Evolutionary conservation across 64 coral and sea anemone species (phyloP).

Genomic region (Acropora tenuis): DNA sequence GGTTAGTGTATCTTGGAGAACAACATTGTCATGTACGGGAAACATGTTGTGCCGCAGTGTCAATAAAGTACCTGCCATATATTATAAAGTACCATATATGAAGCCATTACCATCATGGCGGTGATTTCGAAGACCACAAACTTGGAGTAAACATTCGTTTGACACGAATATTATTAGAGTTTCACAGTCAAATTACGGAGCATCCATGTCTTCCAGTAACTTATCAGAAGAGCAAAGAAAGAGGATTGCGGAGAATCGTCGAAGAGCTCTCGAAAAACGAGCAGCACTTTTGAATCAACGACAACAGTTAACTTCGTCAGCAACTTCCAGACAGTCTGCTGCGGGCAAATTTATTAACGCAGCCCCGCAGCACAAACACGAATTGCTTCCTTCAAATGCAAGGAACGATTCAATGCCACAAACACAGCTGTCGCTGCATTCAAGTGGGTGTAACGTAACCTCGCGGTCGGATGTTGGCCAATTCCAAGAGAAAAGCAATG

Average conservation of each 20-base stretch:
- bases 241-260: constrained; percentile 96
- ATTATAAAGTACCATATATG: no score
- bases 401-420: not conserved
- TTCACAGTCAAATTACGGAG: not conserved
- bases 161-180: not conserved
- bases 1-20: not conserved
- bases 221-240: constrained; percentile 84
- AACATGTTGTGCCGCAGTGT: no score
- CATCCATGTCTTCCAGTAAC: constrained; percentile 25
- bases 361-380: not conserved
- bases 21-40: no score
- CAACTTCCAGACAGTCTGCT: not conserved
- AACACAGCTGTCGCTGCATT: not conserved
- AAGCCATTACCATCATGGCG: constrained; percentile 47
- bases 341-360: not conserved
- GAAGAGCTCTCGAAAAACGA: constrained; percentile 90
- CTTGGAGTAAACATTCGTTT: not conserved
- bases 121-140: constrained; percentile 43
- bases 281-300: constrained; percentile 15
- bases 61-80: no score
- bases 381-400: not conserved
- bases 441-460: not conserved
- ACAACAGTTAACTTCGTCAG: constrained; percentile 10
- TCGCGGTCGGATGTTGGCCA: not conserved
- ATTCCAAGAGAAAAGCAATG: not conserved